Evolutionary conservation across 2,113 vertebrate species (phyloP).

Genomic region (Anguilla japonica): DNA sequence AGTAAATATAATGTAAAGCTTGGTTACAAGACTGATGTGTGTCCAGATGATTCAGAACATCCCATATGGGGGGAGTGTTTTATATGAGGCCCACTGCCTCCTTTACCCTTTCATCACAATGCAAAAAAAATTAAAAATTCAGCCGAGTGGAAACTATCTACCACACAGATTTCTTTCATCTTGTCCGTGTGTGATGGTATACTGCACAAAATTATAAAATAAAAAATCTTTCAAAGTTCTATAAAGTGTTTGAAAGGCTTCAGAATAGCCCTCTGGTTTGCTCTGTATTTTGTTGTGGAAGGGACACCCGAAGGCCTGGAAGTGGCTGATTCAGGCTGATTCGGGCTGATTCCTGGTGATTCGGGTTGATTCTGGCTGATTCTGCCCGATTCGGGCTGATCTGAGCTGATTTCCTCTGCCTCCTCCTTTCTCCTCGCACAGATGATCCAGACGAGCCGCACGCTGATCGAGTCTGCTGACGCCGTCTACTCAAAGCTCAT

Average conservation of each 20-base stretch:
- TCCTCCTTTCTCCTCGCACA: constrained; percentile 47
- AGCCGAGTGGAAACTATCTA: no score
- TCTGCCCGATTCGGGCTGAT: not conserved
- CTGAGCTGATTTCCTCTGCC: constrained; percentile 32
- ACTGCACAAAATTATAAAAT: not conserved
- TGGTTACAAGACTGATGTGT: not conserved
- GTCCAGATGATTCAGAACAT: not conserved
- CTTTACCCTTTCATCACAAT: not conserved
- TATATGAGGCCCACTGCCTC: not conserved
- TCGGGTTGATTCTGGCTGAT: not conserved
- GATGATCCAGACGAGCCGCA: constrained; percentile 92
- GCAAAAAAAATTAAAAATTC: not conserved
- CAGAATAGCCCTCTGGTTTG: not conserved
- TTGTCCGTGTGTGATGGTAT: no score
- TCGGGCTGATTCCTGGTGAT: constrained; percentile 6
- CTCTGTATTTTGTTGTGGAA: not conserved
- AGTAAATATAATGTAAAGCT: not conserved
- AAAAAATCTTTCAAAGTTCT: not conserved
- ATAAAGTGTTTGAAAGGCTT: not conserved
- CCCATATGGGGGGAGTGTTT: not conserved
- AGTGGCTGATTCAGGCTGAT: not conserved
- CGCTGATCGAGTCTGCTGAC: constrained; percentile 85
- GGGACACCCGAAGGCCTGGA: not conserved
- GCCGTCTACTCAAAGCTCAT: constrained; percentile 81
- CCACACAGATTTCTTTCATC: no score